Evolutionary conservation across 92 coral and sea anemone genomes (phyloP).

Genomic region (Zoanthus sociatus): DNA sequence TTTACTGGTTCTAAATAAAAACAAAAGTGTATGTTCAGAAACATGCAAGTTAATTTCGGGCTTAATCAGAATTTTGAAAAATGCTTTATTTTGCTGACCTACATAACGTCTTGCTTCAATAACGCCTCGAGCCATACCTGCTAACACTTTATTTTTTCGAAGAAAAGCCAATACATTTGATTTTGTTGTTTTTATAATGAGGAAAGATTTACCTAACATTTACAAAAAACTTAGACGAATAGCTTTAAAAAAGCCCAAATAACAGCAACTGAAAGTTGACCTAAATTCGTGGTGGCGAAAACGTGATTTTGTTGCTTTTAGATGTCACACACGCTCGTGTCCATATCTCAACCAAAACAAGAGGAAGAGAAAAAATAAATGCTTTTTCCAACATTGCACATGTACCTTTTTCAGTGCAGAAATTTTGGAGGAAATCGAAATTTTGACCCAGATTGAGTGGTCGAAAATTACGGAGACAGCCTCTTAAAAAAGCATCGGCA

Average conservation of each 20-base stretch:
- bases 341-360: neutral
- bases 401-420: neutral
- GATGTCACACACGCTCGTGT: neutral
- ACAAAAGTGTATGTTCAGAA: no score
- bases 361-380: neutral
- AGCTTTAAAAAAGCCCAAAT: no score
- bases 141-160: neutral
- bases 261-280: no score
- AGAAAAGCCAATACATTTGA: neutral
- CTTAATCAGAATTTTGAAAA: constrained; percentile 1
- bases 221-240: no score
- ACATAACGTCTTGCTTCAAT: constrained; percentile 12
- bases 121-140: constrained; percentile 3
- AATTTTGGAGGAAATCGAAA: neutral
- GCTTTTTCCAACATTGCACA: neutral
- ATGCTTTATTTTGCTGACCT: neutral
- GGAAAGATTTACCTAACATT: no score
- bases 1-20: no score
- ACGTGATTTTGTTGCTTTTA: neutral
- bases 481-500: neutral
- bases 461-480: neutral
- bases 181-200: no score
- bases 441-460: neutral
- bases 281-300: no score
- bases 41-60: neutral